phyloP scores from a whole-genome alignment of 1,140 invertebrate species.

The Microvelia longipes region DNA sequence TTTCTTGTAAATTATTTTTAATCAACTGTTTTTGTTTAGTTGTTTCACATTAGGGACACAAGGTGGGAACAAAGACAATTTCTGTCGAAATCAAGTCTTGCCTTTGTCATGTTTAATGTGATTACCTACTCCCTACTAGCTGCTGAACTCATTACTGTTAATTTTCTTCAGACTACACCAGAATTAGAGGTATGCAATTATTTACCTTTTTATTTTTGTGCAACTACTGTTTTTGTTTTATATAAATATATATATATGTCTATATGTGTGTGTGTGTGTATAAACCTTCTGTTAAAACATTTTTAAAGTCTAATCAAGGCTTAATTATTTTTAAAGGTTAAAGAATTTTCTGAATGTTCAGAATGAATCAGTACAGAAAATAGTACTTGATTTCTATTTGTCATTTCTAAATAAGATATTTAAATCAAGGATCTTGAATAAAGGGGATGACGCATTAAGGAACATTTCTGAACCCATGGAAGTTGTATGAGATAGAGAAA shows the following conservation, averaged over 20 bases:
- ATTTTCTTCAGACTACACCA: conserved; percentile 40
- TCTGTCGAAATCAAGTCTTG: conserved; percentile 83
- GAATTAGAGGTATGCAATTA: conserved; percentile 44
- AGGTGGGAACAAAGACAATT: conserved; percentile 74
- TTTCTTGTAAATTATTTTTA: no score
- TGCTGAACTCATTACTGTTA: conserved; percentile 59
- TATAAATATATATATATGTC: not conserved
- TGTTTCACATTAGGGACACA: conserved; percentile 78
- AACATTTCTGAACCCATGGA: no score
- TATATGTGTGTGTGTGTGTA: not conserved
- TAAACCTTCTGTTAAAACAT: no score
- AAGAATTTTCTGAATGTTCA: no score
- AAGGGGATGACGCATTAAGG: no score
- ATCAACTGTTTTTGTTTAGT: conserved; percentile 40
- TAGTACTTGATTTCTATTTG: no score
- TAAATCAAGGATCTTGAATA: no score
- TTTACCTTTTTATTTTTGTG: not conserved
- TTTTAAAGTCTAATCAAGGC: no score
- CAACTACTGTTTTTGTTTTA: not conserved
- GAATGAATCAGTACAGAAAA: no score
- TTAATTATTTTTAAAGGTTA: no score
- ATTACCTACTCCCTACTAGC: conserved; percentile 72
- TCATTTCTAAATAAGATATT: no score
- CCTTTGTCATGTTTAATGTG: conserved; percentile 77
- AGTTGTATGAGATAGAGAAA: no score